Base-by-base conservation (phyloP, 2,113 vertebrate species). In the Manacus vitellinus region DNA sequence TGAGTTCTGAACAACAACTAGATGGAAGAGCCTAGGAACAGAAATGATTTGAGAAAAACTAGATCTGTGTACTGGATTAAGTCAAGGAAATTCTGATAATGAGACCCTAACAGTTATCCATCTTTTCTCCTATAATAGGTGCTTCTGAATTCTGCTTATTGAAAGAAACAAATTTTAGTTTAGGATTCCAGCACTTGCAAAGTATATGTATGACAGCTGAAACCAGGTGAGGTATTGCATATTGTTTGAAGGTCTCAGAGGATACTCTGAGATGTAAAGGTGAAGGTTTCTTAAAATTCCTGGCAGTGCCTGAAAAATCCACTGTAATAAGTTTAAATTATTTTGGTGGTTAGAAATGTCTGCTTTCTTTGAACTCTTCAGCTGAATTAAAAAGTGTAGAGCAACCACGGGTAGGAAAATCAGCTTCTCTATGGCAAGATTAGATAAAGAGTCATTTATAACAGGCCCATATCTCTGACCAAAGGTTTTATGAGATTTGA, bases 361-460 rank as follows among this genome's bases (percentile, higher is more conserved):
- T 75, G 37, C 46, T 92, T 92, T 70, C 91, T 95, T 96, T 96
- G 86, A 94, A 92, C 86, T 95, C 54, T 79, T 81, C 73, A 89
- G 70, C 70, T 89, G 95, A 78, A 92, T 91, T 97, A 78, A 49
- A 95, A 96, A 91, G 58, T 76, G 87, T 10, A 63, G 66, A 89
- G 77, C 86, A 95, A 86, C 66, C 31, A 28, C 41, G 14, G 65
- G 68, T 18, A 92, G 54, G 73, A 84, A 82, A 94, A 92, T 90
- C 39, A 24, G 76, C 47, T 93, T 94, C 46, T 92, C 58, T 85
- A 8, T 78, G 47, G 61, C n/a, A 61, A 84, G 79, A 94, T 96
- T 92, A 83, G 73, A 92, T 90, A 91, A 91, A 93, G 74, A 73
- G 39, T 55, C 75, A 56, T 92, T 95, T 94, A 14, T 82, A 85